Conservation (phyloP, 1,140 invertebrate genomes). For the Colletes gigas region DNA sequence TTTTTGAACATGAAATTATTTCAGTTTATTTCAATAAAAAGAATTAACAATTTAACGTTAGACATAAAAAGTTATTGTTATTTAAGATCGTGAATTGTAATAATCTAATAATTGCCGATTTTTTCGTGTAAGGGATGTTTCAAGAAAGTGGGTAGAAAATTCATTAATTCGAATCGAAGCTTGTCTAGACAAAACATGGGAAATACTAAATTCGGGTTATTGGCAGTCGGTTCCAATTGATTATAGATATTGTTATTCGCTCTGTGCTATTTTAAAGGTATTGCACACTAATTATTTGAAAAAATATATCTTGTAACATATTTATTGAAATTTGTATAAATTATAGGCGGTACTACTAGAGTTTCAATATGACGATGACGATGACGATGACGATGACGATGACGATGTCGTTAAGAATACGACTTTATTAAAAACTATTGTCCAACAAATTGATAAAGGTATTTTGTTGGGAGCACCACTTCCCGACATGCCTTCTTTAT, state of each 20-base stretch:
- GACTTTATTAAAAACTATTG: slow-evolving; percentile 79
- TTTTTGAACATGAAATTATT: no score
- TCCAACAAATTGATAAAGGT: slow-evolving; percentile 90
- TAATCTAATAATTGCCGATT: not conserved
- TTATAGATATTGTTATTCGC: slow-evolving; percentile 84
- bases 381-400: slow-evolving; percentile 32
- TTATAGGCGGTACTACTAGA: slow-evolving; percentile 71
- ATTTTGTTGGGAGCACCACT: slow-evolving; percentile 90
- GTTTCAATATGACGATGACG: slow-evolving; percentile 54
- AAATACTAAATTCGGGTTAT: slow-evolving; percentile 91
- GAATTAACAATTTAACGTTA: no score
- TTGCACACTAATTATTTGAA: slow-evolving; percentile 46
- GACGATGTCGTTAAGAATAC: slow-evolving; percentile 34
- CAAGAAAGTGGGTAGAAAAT: slow-evolving; percentile 69
- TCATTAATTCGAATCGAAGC: slow-evolving; percentile 79
- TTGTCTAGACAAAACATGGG: slow-evolving; percentile 89
- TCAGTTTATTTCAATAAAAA: no score
- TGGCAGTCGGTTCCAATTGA: slow-evolving; percentile 89
- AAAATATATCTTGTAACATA: slow-evolving; percentile 46
- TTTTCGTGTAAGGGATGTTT: slow-evolving; percentile 48
- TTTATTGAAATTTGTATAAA: not conserved
- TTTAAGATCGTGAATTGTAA: not conserved
- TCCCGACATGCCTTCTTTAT: slow-evolving; percentile 77
- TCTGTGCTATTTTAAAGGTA: slow-evolving; percentile 84
- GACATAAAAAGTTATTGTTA: no score